Evolutionary conservation across 2,888 invertebrate species (phyloP), one percentile per base, ranked within the genome.

Genomic region (Falcaria lacertinaria): DNA sequence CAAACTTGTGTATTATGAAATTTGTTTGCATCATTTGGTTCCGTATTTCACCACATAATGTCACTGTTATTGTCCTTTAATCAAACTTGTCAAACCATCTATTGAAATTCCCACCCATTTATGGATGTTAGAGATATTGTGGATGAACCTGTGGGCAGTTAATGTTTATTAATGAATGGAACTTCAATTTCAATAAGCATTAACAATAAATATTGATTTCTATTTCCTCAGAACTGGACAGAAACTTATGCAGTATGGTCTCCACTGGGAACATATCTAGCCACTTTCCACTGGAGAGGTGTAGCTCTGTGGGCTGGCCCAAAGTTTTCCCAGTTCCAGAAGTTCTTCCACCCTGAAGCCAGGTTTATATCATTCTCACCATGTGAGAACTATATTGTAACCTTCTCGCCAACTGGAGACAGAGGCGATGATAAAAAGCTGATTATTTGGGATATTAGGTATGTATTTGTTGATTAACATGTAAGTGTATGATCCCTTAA

Each of bases 291-390:
- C 74, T 94, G 94, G 80, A 92, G 95, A 51, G 99, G 99, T 43
- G 97, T 99, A 39, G 98, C 97, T 0, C 90, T 99, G 36, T 99
- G 99, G 99, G 99, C 98, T 14, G 99, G 99, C 0, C 96, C 97
- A 16, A 94, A 94, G 64, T 99, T 97, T 86, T 92, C 93, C 0
- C 97, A 98, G 80, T 96, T 98, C 67, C 96, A 96, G 75, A 95
- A 96, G 71, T 99, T 98, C 80, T 93, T 93, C 45, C 98, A 98
- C 67, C 91, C 93, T 0, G 95, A 95, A 52, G 99, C 98, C 0
- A 96, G 98, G 66, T 97, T 97, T 65, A 97, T 99, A 47, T 98
- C 98, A 64, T 99, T 98, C 83, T 99, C 99, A 7, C 99, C 99
- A 0, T 96, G 97, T 80, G 99, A 99, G 89, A 97, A 97, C 67